Evolutionary conservation across 2,888 invertebrate genomes (phyloP).

Genomic region (Blomia tropicalis): DNA sequence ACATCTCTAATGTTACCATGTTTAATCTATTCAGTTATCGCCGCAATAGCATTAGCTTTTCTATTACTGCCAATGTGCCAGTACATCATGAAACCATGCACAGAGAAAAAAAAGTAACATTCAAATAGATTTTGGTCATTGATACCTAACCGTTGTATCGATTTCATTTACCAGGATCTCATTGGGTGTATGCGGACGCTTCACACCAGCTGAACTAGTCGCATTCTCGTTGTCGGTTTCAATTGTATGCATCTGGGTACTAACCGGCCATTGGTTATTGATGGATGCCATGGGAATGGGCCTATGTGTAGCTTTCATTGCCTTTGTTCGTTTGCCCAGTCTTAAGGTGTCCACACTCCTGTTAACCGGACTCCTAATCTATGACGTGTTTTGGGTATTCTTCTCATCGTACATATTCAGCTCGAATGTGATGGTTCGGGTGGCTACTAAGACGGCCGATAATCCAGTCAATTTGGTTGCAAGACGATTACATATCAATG

Average conservation of each 20-base stretch:
- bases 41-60: constrained; percentile 89
- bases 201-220: constrained; percentile 80
- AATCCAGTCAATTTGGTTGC: constrained; percentile 67
- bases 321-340: constrained; percentile 83
- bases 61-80: constrained; percentile 91
- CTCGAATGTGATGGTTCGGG: constrained; percentile 75
- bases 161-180: constrained; percentile 46
- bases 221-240: constrained; percentile 78
- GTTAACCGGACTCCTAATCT: constrained; percentile 56
- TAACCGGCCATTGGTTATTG: constrained; percentile 92
- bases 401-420: constrained; percentile 96
- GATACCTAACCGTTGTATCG: neutral
- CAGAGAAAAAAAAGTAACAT: constrained; percentile 53
- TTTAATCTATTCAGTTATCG: constrained; percentile 48
- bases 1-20: too few relatives aligned
- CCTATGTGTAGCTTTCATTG: constrained; percentile 90
- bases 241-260: constrained; percentile 91
- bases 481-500: constrained; percentile 69
- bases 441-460: constrained; percentile 44
- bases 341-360: constrained; percentile 86
- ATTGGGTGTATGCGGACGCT: constrained; percentile 78
- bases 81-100: constrained; percentile 70
- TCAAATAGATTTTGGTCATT: constrained; percentile 11
- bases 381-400: constrained; percentile 98
- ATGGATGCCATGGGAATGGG: constrained; percentile 99